Evolutionary conservation across 2,113 vertebrate genomes (phyloP).

Genomic region (Catharus fuscescens): DNA sequence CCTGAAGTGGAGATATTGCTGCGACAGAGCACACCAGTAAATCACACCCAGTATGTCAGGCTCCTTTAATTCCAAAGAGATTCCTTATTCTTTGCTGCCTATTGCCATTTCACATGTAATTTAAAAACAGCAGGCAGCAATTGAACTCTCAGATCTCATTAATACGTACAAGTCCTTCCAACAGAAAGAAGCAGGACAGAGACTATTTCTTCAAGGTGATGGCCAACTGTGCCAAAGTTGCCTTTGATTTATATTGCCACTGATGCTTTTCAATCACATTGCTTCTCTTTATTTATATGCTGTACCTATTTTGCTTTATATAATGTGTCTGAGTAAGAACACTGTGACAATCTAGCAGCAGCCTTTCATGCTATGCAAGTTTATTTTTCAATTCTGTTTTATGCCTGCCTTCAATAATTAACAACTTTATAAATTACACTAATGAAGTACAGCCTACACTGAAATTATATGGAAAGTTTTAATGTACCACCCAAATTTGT

Average conservation of each 20-base stretch:
- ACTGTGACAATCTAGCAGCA: neutral
- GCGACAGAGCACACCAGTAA: neutral
- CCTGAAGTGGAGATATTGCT: neutral
- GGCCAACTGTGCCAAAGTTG: neutral
- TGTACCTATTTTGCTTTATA: neutral
- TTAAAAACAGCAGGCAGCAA: constrained; percentile 53
- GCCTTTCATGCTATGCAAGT: neutral
- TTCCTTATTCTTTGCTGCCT: constrained; percentile 1
- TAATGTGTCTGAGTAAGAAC: neutral
- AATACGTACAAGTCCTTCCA: constrained; percentile 22
- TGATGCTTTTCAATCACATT: neutral
- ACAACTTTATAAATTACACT: constrained; percentile 2
- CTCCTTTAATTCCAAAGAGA: constrained; percentile 22
- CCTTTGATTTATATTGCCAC: neutral
- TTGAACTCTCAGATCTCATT: constrained; percentile 47
- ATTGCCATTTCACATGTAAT: neutral
- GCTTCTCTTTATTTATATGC: neutral
- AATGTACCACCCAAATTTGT: neutral
- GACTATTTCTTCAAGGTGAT: constrained; percentile 49
- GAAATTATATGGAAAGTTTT: neutral
- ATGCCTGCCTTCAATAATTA: constrained; percentile 7
- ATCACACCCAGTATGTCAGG: neutral
- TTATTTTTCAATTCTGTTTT: constrained; percentile 14
- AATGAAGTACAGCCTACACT: neutral
- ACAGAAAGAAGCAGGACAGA: neutral